phyloP scores from a whole-genome alignment of 2,113 vertebrate species.

The Scortum barcoo region DNA sequence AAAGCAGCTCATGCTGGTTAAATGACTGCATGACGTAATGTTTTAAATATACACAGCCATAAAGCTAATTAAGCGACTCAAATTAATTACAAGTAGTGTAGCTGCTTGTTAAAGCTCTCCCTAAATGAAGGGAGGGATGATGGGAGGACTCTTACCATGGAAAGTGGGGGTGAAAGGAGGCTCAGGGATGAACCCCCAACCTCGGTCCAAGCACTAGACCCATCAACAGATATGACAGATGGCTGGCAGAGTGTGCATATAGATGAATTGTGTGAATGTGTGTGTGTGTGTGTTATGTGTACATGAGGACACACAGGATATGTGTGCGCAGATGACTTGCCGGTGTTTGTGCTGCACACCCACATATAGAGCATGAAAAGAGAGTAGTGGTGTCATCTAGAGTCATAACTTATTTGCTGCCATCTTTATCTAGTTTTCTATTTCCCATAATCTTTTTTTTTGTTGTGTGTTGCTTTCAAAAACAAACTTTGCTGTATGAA shows the following conservation, averaged over 20 bases:
- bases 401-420: neutral
- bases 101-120: constrained; percentile 51
- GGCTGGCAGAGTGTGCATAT: constrained; percentile 26
- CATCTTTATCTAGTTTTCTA: constrained; percentile 22
- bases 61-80: constrained; percentile 71
- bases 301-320: constrained; percentile 12
- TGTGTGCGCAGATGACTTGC: constrained; percentile 24
- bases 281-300: constrained; percentile 7
- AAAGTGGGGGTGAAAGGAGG: neutral
- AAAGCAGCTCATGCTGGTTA: constrained; percentile 32
- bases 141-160: neutral
- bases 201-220: neutral
- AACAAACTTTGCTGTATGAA: constrained; percentile 38
- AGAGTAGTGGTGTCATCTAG: constrained; percentile 5
- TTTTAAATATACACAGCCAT: constrained; percentile 64
- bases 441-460: constrained; percentile 38
- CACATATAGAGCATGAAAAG: constrained; percentile 2
- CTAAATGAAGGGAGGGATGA: constrained; percentile 11
- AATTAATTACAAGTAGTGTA: constrained; percentile 65
- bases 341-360: neutral
- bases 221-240: constrained; percentile 23
- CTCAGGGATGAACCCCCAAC: constrained; percentile 6
- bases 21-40: constrained; percentile 15
- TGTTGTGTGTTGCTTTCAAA: constrained; percentile 39
- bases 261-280: constrained; percentile 18